Conservation (phyloP, 2,113 vertebrate species). For the Nesogale talazaci region DNA sequence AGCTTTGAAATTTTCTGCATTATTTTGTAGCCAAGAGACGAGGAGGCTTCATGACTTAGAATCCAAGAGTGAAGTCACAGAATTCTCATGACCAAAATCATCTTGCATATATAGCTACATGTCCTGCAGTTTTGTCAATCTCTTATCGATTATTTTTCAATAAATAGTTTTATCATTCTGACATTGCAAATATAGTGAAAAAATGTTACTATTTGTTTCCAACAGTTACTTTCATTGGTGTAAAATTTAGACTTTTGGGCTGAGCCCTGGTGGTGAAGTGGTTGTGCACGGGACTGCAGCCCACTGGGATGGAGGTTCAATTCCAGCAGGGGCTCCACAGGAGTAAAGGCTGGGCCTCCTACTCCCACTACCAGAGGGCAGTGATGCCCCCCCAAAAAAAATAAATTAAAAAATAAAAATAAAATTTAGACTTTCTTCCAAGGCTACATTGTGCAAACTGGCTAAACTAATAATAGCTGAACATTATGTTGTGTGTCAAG, state of each 20-base stretch:
- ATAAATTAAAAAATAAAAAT: too few relatives aligned
- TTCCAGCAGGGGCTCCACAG: too few relatives aligned
- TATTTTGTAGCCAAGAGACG: neutral
- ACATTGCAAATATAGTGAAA: neutral
- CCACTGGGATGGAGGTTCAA: too few relatives aligned
- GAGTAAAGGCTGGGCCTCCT: too few relatives aligned
- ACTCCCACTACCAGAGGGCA: too few relatives aligned
- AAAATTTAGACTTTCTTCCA: neutral
- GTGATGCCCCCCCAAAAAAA: too few relatives aligned
- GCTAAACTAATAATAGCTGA: neutral
- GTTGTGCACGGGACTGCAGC: too few relatives aligned
- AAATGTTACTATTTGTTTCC: neutral
- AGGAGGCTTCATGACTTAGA: neutral
- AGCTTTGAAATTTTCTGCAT: constrained; percentile 14
- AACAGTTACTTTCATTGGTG: neutral
- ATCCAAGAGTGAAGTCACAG: neutral
- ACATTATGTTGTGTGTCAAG: neutral
- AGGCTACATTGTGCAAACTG: neutral
- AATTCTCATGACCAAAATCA: neutral
- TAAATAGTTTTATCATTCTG: neutral
- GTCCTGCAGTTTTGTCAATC: neutral
- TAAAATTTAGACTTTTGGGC: neutral
- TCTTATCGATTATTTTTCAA: neutral
- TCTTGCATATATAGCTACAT: neutral
- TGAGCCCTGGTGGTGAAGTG: too few relatives aligned